Conservation (phyloP, 1,140 invertebrate species). For the Mizuhopecten yessoensis region DNA sequence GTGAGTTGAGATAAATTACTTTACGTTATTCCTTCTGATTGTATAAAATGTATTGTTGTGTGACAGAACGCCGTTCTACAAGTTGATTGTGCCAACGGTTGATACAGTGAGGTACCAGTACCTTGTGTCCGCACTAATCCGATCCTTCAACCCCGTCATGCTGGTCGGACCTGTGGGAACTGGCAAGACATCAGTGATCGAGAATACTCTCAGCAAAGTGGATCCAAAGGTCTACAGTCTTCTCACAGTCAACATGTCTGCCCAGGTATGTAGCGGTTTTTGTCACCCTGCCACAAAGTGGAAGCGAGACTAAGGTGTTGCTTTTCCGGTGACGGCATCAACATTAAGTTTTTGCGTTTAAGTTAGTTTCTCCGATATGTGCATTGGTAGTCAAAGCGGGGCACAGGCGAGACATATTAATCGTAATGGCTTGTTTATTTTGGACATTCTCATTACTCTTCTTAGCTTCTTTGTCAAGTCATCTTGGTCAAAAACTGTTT, state of each 20-base stretch:
- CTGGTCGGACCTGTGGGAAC: constrained; percentile 92
- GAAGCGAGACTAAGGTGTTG: no score
- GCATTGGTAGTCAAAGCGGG: no score
- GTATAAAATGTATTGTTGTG: not conserved
- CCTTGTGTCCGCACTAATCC: constrained; percentile 87
- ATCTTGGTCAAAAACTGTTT: not conserved
- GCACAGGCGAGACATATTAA: no score
- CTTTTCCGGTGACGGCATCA: no score
- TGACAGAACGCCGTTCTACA: constrained; percentile 90
- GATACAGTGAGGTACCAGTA: constrained; percentile 92
- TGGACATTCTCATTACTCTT: no score
- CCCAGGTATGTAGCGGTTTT: constrained; percentile 84
- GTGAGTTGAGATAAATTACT: no score
- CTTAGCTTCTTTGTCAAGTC: no score
- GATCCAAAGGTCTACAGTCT: constrained; percentile 87
- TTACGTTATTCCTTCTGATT: no score
- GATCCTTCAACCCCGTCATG: constrained; percentile 88
- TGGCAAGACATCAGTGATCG: constrained; percentile 90
- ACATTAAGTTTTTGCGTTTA: no score
- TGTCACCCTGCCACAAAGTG: no score
- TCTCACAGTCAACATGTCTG: constrained; percentile 92
- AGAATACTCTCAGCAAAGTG: constrained; percentile 87
- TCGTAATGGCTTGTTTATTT: no score
- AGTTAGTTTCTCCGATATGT: no score
- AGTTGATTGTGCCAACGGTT: constrained; percentile 92